phyloP scores from a whole-genome alignment of 2,113 vertebrate species.

The Climacteris rufus region DNA sequence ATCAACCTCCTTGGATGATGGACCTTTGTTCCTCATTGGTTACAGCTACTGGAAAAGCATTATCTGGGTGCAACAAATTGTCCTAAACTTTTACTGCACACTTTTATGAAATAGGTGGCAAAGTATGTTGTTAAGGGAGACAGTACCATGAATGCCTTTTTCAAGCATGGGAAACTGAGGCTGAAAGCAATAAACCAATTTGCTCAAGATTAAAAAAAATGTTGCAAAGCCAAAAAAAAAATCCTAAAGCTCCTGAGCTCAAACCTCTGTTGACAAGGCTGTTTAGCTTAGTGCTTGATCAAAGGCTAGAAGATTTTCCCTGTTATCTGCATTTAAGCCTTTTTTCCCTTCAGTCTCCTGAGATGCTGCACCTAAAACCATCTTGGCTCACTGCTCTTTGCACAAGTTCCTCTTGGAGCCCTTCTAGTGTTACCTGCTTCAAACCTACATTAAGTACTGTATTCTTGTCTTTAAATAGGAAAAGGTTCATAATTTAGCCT shows the following conservation, averaged over 20 bases:
- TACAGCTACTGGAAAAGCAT: not conserved
- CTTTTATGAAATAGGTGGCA: not conserved
- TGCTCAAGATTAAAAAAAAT: not conserved
- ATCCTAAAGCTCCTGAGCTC: not conserved
- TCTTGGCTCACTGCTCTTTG: not conserved
- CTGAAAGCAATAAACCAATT: not conserved
- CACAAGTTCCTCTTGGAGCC: not conserved
- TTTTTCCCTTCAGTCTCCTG: not conserved
- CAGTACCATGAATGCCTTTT: fast-evolving
- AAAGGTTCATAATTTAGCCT: not conserved
- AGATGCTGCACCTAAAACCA: not conserved
- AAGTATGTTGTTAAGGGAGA: not conserved
- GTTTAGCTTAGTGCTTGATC: not conserved
- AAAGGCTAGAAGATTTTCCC: not conserved
- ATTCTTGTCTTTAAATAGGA: not conserved
- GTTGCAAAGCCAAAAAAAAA: not conserved
- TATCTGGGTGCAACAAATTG: not conserved
- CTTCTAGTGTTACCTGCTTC: not conserved
- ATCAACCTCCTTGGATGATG: not conserved
- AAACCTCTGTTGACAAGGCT: not conserved
- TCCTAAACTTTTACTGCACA: not conserved
- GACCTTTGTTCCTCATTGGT: not conserved
- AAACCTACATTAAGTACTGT: not conserved
- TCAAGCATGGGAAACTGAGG: not conserved
- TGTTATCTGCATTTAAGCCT: not conserved